Evolutionary conservation across 1,140 invertebrate genomes (phyloP).

Genomic region (Magallana gigas): DNA sequence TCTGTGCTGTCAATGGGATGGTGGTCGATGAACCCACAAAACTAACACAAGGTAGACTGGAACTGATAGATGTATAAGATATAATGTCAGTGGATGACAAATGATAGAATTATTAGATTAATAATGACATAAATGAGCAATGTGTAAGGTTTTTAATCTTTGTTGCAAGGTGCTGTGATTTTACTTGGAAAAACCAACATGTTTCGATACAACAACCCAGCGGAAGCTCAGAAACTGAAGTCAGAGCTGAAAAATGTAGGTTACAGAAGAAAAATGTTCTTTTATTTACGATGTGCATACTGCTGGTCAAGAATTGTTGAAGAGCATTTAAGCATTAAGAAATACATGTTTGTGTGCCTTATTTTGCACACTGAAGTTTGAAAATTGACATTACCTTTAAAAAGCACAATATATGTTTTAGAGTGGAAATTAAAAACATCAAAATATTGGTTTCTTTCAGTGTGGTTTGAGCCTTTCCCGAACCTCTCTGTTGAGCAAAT

Average conservation of each 20-base stretch:
- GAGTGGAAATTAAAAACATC: no score
- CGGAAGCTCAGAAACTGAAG: slow-evolving; percentile 90
- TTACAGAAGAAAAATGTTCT: background rate
- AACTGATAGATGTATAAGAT: background rate
- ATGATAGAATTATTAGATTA: no score
- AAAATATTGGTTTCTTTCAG: slow-evolving; percentile 53
- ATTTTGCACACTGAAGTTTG: no score
- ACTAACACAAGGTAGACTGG: slow-evolving; percentile 85
- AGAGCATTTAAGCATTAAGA: background rate
- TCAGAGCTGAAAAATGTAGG: slow-evolving; percentile 70
- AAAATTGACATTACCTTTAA: no score
- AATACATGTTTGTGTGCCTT: no score
- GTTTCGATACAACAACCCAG: slow-evolving; percentile 96
- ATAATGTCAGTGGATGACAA: no score
- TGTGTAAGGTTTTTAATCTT: background rate
- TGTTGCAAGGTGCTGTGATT: slow-evolving; percentile 86
- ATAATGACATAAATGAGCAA: no score
- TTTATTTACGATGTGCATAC: no score
- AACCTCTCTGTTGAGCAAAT: slow-evolving; percentile 91
- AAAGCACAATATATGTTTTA: no score
- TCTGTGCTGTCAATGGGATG: slow-evolving; percentile 92
- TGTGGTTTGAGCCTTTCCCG: slow-evolving; percentile 86
- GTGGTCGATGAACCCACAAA: slow-evolving; percentile 86
- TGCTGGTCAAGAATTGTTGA: no score
- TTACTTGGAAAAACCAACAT: slow-evolving; percentile 93